These are phyloP conservation scores for Oxygymnocypris stewartii DNA, from an alignment of 2,113 vertebrate species.

Conservation along the genomic window DNA sequence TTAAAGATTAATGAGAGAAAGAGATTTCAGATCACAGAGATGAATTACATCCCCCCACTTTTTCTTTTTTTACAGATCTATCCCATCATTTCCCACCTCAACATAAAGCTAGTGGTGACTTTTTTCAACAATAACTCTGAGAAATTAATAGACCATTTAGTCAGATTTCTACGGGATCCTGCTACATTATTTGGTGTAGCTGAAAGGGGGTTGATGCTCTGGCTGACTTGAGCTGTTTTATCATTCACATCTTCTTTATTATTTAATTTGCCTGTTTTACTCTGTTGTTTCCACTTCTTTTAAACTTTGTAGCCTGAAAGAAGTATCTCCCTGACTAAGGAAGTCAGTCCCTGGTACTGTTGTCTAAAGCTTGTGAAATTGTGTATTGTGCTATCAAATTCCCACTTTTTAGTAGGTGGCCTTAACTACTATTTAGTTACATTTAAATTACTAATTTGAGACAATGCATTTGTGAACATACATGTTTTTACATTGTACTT, in stretches of 20 bases:
- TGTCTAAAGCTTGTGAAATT: neutral
- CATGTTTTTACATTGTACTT: no score
- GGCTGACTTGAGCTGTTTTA: conserved; percentile 67
- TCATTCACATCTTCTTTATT: conserved; percentile 59
- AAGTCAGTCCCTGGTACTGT: neutral
- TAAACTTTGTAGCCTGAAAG: neutral
- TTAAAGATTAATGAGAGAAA: conserved; percentile 92
- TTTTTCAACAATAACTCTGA: conserved; percentile 85
- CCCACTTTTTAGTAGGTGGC: no score
- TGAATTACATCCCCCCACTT: conserved; percentile 83
- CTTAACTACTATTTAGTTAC: no score
- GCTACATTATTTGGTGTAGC: conserved; percentile 64
- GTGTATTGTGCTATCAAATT: neutral
- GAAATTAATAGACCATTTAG: conserved; percentile 90
- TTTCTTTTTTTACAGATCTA: conserved; percentile 66
- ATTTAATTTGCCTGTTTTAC: conserved; percentile 35
- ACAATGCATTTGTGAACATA: no score
- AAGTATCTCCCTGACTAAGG: neutral
- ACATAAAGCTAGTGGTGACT: conserved; percentile 82
- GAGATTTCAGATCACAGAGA: conserved; percentile 91
- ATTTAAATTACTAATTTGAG: no score
- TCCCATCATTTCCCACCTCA: conserved; percentile 71
- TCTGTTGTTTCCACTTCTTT: neutral
- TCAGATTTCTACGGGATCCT: conserved; percentile 75
- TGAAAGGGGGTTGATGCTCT: conserved; percentile 71